phyloP scores from a whole-genome alignment of 1,140 invertebrate species.

The Bombus huntii region DNA sequence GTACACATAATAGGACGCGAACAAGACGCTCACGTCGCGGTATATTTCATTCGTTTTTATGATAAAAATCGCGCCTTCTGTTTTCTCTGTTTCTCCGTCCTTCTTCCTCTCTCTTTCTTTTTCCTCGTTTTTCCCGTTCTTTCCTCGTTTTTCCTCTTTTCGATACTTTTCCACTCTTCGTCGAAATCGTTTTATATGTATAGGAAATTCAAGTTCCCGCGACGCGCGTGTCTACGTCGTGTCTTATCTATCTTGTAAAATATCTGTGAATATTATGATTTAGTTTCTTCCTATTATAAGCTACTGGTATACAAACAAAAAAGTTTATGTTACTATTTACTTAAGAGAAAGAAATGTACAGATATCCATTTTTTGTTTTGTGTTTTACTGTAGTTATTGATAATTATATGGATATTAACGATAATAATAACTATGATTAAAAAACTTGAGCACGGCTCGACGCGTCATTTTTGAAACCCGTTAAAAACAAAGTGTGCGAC shows the following conservation, averaged over 20 bases:
- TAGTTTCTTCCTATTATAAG: constrained; percentile 83
- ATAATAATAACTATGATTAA: constrained; percentile 84
- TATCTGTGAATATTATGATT: constrained; percentile 83
- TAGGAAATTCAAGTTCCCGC: constrained; percentile 38
- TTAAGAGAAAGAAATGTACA: constrained; percentile 81
- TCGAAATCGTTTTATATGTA: constrained; percentile 16
- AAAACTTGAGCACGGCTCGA: constrained; percentile 67
- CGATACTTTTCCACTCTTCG: not conserved
- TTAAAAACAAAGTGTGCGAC: not conserved
- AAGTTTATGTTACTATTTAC: constrained; percentile 81
- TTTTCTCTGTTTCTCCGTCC: constrained; percentile 10
- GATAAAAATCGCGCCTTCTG: constrained; percentile 30
- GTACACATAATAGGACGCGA: constrained; percentile 70
- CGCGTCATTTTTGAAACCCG: constrained; percentile 54
- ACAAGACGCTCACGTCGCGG: constrained; percentile 72
- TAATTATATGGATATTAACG: constrained; percentile 84
- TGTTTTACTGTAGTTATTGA: constrained; percentile 84
- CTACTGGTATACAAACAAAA: constrained; percentile 80
- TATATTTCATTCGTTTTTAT: constrained; percentile 43
- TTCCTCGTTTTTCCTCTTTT: not conserved
- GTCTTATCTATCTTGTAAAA: constrained; percentile 81
- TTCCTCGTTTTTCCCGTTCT: not conserved
- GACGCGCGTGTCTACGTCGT: constrained; percentile 71
- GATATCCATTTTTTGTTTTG: constrained; percentile 82
- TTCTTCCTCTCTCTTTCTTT: not conserved